phyloP scores from a whole-genome alignment of 2,113 vertebrate genomes.

The Rhynchomys soricoides region DNA sequence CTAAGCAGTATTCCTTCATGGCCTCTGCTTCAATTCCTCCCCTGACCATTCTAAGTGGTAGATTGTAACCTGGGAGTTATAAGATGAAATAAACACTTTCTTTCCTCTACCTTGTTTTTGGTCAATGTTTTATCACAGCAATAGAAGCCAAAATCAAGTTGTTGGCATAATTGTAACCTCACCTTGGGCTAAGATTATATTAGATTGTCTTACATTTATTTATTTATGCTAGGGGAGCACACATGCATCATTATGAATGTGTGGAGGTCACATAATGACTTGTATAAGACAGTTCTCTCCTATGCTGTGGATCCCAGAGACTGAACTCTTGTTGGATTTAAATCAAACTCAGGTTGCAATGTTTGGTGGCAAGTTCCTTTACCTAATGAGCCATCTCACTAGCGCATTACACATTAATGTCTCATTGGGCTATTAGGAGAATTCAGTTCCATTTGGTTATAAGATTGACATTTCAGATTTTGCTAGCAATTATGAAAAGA shows the following conservation, averaged over 20 bases:
- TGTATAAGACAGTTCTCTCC: background rate
- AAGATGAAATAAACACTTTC: background rate
- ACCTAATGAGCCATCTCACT: background rate
- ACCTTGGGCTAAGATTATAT: background rate
- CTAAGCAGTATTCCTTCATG: background rate
- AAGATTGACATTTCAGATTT: background rate
- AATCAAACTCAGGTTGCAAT: background rate
- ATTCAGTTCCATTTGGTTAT: background rate
- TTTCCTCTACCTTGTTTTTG: background rate
- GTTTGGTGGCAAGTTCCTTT: background rate
- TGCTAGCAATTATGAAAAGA: background rate
- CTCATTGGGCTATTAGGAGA: background rate
- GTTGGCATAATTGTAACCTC: background rate
- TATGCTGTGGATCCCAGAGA: background rate
- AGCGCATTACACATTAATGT: too few species aligned
- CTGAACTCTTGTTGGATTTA: background rate
- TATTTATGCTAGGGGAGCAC: background rate
- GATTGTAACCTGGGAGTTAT: background rate
- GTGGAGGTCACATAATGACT: background rate
- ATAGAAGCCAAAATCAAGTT: background rate
- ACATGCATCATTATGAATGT: background rate
- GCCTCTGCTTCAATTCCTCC: background rate
- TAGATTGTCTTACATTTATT: background rate
- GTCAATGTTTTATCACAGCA: background rate
- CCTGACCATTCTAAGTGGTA: background rate